Base-by-base conservation (phyloP, 2,888 invertebrate genomes). In the Anarsia innoxiella region DNA sequence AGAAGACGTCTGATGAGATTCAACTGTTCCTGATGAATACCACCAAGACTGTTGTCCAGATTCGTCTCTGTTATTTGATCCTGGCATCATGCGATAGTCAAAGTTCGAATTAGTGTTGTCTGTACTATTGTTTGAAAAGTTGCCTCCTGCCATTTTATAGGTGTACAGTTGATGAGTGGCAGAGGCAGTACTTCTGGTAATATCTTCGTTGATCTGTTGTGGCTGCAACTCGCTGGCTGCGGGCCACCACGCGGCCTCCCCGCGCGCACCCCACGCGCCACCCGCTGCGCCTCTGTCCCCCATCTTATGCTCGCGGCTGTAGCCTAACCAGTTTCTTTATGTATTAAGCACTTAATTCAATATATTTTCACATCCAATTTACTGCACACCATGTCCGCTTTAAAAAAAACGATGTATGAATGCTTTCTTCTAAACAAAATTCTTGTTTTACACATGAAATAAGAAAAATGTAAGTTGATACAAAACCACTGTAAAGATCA, bases 81-180 rank as follows among this genome's bases (percentile, higher is more conserved):
- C 88, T 75, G 78, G 87, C 88, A 84, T 76, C 62, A 92, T 80
- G 69, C 92, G 90, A 74, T 93, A 93, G 74, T 93, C 93, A 74
- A 92, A 93, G 8, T 19, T 89, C 47, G 89, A 87, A 47, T 89
- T 88, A 42, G 90, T 87, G 73, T 87, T 76, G 87, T 89, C 83
- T 80, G 88, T 64, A 82, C 87, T 80, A 88, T 90, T 76, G 88
- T 90, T 79, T 60, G 92, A 89, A 87, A 93, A 93, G 72, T 19
- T 32, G 3, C 91, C 92, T 72, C 91, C 91, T 61, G 93, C 91
- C 93, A 94, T 93, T 88, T 93, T 94, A 76, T 94, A 94, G 46
- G 91, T 90, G 72, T 93, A 93, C 55, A 93, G 86, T 76, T 93
- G 93, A 67, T 93, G 93, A 60, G 86, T 82, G 46, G 86, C 63